Conservation (phyloP, 2,797 vertebrate genomes). For the Darevskia nairensis region DNA sequence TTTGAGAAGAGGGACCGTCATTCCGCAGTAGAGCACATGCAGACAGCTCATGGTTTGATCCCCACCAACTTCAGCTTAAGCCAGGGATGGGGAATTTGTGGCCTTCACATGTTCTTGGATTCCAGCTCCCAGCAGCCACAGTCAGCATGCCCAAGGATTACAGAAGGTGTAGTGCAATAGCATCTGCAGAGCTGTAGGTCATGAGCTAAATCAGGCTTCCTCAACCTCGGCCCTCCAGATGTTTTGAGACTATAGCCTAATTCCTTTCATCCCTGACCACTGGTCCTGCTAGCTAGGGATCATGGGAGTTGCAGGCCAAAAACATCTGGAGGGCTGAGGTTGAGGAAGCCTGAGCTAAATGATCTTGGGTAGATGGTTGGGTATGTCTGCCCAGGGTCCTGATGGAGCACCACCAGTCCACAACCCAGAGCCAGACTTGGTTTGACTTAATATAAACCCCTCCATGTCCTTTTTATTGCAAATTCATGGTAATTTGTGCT, state of each 20-base stretch:
- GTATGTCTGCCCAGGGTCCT: neutral
- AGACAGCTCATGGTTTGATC: neutral
- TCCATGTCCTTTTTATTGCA: no score
- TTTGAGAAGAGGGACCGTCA: neutral
- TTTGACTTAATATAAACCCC: no score
- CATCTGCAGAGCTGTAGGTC: neutral
- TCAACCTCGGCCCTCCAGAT: no score
- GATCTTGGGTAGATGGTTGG: neutral
- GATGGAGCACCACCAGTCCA: neutral
- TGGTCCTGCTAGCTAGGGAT: no score
- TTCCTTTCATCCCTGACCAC: no score
- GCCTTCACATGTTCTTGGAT: neutral
- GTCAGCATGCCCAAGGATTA: neutral
- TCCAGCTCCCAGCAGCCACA: neutral
- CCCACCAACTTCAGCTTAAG: neutral
- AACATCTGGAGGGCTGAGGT: no score
- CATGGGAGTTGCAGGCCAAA: no score
- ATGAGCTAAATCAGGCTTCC: neutral
- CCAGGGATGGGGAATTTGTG: neutral
- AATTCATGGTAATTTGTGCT: no score
- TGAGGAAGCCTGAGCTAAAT: neutral
- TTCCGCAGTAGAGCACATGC: neutral
- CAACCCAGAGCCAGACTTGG: neutral
- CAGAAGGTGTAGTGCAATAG: neutral
- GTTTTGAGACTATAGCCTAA: no score